Evolutionary conservation across 2,113 vertebrate genomes (phyloP), one percentile per base, ranked within the genome.

Genomic region (Nothoprocta pentlandii): DNA sequence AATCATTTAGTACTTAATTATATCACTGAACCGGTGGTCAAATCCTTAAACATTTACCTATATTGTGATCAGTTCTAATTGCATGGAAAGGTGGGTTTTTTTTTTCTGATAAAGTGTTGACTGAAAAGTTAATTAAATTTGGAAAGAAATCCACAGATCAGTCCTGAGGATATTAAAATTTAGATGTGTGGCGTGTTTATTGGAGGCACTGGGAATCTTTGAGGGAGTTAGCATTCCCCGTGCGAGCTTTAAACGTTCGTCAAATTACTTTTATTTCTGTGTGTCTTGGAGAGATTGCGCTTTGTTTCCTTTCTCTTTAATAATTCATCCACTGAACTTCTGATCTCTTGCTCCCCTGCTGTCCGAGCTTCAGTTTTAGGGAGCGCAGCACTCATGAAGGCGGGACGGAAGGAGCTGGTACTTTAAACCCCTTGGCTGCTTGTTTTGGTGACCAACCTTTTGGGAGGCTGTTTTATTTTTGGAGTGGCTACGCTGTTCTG

Each of bases 391-490:
- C 39, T 87, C 12, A 1, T 30, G 17, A 12, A 59, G 36, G 42
- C 70, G 68, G 39, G 13, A 2, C 47, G 68, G 49, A 41, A 32
- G 7, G 51, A 89, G 6, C 66, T 16, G 63, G 47, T 76, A 59
- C 74, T 92, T 89, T 58, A 68, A 93, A 64, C 46, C 14, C 41
- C 0, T 2, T 64, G 86, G 58, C 74, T 44, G 30, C 46, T 74
- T 54, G 22, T 39, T 32, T 44, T 70, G 82, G 78, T 83, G 56
- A 70, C 67, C 56, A 47, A 66, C 36, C 49, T 61, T 25, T 66
- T 32, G 23, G 5, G 46, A 15, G 21, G 74, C 61, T 22, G 61
- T 49, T 76, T 85, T 82, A 66, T 93, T 94, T 94, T 89, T 94
- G 75, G 89, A 92, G 87, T 36, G 30, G n/a, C 66, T 85, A 44